A percentile compares a stretch with the other conserved stretches of the same genome.
Conservation (phyloP, 1,140 invertebrate species). For the Zeugodacus cucurbitae region DNA sequence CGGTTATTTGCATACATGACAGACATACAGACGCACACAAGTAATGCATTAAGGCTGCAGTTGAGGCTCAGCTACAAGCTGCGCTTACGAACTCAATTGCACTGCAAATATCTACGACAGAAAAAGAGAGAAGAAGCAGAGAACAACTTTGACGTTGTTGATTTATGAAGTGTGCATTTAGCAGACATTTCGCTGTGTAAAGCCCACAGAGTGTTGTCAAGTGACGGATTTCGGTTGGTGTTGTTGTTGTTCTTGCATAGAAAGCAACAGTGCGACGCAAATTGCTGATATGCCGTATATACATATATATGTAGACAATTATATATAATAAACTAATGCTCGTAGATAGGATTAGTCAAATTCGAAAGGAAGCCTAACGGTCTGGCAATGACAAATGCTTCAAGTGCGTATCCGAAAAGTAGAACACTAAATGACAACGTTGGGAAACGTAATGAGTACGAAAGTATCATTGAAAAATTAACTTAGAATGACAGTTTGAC, state of each 20-base stretch:
- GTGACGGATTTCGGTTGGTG: slow-evolving; percentile 36
- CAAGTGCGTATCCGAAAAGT: slow-evolving; percentile 17
- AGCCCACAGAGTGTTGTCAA: slow-evolving; percentile 19
- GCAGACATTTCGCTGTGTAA: slow-evolving; percentile 14
- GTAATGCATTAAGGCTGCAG: neutral
- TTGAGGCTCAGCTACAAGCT: neutral
- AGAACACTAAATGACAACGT: slow-evolving; percentile 4
- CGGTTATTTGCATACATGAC: neutral
- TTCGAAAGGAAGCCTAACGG: neutral
- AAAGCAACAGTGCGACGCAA: neutral
- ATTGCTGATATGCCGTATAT: neutral
- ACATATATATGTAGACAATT: neutral
- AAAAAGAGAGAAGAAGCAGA: neutral
- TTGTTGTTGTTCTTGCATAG: too few species aligned
- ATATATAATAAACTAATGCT: neutral
- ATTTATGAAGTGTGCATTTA: slow-evolving; percentile 20
- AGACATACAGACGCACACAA: neutral
- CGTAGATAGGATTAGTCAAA: neutral
- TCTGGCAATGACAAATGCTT: slow-evolving; percentile 22
- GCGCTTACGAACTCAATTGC: neutral
- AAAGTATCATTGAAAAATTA: slow-evolving; percentile 21
- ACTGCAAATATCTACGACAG: neutral
- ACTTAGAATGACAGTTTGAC: slow-evolving; percentile 1
- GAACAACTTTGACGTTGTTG: neutral
- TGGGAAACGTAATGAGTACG: neutral